These are phyloP conservation scores for Cantharis flavilabris DNA, from an alignment of 2,888 invertebrate genomes.

Conservation along the genomic window DNA sequence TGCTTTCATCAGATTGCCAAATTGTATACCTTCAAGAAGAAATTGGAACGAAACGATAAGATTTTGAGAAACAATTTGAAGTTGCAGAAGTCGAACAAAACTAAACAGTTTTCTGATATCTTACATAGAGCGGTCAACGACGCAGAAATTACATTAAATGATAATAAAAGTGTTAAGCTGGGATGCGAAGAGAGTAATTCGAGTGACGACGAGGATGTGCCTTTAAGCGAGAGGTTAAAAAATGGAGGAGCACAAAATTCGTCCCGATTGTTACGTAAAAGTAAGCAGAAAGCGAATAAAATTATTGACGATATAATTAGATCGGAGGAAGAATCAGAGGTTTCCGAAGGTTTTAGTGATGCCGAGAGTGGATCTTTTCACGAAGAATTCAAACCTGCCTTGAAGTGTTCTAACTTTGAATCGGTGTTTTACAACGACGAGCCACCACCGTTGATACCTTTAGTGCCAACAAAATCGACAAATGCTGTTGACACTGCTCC, in stretches of 20 bases:
- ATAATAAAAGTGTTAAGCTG: constrained; percentile 25
- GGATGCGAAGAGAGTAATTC: constrained; percentile 29
- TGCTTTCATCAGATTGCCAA: constrained; percentile 54
- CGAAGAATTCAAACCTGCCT: background rate
- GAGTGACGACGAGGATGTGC: constrained; percentile 36
- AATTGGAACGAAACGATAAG: constrained; percentile 50
- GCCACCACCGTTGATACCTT: constrained; percentile 50
- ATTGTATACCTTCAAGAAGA: constrained; percentile 53
- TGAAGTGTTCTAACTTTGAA: constrained; percentile 1
- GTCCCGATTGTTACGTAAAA: constrained; percentile 18
- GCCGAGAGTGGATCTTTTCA: background rate
- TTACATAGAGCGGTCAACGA: constrained; percentile 45
- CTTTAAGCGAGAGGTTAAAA: constrained; percentile 32
- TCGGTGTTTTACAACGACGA: constrained; percentile 33
- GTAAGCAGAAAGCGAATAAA: constrained; percentile 27
- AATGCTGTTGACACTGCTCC: constrained; percentile 3
- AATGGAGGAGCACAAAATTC: constrained; percentile 3
- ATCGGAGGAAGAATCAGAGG: constrained; percentile 13
- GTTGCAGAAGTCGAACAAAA: constrained; percentile 34
- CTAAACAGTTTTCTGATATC: constrained; percentile 38
- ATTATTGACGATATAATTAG: constrained; percentile 28
- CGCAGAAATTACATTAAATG: constrained; percentile 39
- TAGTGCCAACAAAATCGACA: constrained; percentile 37
- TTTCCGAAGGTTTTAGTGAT: background rate
- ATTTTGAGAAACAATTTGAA: constrained; percentile 45